phyloP scores from a whole-genome alignment of 2,113 vertebrate genomes.

The Mus pahari region DNA sequence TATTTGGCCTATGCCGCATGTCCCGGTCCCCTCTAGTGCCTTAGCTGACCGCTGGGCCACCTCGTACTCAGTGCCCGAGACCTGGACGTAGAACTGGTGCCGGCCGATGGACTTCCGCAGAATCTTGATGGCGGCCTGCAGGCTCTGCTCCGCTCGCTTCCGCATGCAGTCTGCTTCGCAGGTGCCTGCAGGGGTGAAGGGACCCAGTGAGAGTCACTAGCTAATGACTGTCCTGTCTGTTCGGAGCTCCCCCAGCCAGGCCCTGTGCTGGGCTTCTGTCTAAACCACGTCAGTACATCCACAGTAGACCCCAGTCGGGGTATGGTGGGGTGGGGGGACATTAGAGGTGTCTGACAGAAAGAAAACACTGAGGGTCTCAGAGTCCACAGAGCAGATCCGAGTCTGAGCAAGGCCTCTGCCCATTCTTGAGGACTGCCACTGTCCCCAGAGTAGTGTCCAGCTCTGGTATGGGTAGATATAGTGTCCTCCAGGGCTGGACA shows the following conservation, averaged over 20 bases:
- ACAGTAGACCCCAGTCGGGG: accelerated
- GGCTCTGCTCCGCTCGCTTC: conserved; percentile 92
- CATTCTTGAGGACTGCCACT: not conserved
- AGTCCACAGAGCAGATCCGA: not conserved
- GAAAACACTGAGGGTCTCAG: not conserved
- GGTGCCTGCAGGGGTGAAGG: conserved; percentile 86
- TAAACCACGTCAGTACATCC: accelerated
- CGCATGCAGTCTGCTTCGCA: conserved; percentile 94
- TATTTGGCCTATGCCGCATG: conserved; percentile 92
- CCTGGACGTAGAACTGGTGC: conserved; percentile 96
- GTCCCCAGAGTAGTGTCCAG: not conserved
- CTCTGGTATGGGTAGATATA: not conserved
- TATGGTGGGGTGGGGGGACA: not conserved
- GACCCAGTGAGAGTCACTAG: not conserved
- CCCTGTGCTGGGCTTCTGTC: accelerated
- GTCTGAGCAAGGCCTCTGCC: not conserved
- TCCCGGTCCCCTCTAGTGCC: conserved; percentile 87
- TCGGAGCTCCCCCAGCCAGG: accelerated
- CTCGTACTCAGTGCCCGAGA: conserved; percentile 95
- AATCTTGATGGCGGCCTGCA: conserved; percentile 94
- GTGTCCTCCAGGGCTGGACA: not conserved
- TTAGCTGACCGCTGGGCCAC: conserved; percentile 93
- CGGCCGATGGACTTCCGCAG: conserved; percentile 96
- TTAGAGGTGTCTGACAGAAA: not conserved
- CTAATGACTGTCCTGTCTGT: accelerated